Evolutionary conservation across 2,113 vertebrate genomes (phyloP).

Genomic region (Galbula dea): DNA sequence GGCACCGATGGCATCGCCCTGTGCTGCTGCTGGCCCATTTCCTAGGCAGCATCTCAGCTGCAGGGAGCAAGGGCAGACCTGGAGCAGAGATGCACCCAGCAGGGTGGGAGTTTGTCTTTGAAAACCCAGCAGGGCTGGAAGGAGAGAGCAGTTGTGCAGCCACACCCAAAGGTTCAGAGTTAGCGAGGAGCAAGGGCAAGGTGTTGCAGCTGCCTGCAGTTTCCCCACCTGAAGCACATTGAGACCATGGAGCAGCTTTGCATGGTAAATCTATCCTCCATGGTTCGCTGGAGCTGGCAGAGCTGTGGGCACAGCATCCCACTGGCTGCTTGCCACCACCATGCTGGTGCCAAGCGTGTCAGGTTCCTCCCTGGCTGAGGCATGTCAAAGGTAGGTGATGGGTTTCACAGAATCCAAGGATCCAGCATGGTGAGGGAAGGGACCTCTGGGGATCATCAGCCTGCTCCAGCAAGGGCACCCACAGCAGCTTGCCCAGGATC

Average conservation of each 20-base stretch:
- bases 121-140: background rate
- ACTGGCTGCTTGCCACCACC: background rate
- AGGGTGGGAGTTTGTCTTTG: background rate
- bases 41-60: background rate
- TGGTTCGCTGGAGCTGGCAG: rapidly evolving
- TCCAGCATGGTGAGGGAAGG: too few relatives aligned
- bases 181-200: background rate
- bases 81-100: background rate
- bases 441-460: too few relatives aligned
- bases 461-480: too few relatives aligned
- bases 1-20: rapidly evolving
- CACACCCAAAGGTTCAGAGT: background rate
- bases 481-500: too few relatives aligned
- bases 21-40: background rate
- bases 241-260: background rate
- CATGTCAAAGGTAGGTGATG: background rate
- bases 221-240: background rate
- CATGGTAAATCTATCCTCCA: background rate
- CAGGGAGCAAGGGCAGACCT: background rate
- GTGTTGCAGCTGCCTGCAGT: background rate
- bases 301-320: background rate
- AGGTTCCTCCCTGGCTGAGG: background rate
- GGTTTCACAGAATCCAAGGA: background rate
- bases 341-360: background rate
- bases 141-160: rapidly evolving